Base-by-base conservation (phyloP, 2,797 vertebrate genomes). In the Epinephelus awoara region DNA sequence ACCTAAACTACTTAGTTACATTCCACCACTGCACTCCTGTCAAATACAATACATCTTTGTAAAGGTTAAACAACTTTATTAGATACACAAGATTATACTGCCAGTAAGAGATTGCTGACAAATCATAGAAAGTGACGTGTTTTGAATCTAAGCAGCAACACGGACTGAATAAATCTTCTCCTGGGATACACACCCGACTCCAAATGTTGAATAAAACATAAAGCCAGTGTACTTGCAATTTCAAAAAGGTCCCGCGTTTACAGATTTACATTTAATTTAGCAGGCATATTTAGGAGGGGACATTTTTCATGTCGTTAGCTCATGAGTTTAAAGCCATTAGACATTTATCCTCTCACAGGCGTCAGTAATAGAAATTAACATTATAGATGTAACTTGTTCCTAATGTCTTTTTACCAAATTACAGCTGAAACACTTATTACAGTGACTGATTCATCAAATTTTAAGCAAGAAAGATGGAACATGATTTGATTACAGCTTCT, bases 191-290 rank as follows among this genome's bases (percentile, higher is more conserved):
- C 2, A 46, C 1, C 56, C 10, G 50, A 14, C 42, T 63, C 18
- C 44, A 67, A 59, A 64, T 59, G 42, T 50, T 77, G 29, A 49
- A 70, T 59, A 54, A 69, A 71, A 21, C 25, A 55, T 27, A 19
- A 64, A 25, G 23, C 51, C 34, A 19, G 1, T 46, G 29, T 14
- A 44, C 11, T 58, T 29, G 8, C 10, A 42, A 5, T 40, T 40
- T 62, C 59, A 46, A 59, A 65, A 19, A 44, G 15, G 5, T 18
- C 18, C 13, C 8, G 18, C 2, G 18, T 65, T 70, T 34, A 15
- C 40, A 75, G 34, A 59, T 55, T 57, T 19, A 10, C 21, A 18
- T 62, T 62, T 54, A 54, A 54, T 54, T 46, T 61, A 23, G 4
- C 1, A 18, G 19, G 17, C 8, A 17, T 21, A 67, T 27, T 51